Percentiles rank a stretch among this genome's conserved stretches.
Evolutionary conservation across 92 coral and sea anemone genomes (phyloP).

Genomic region (Paramuricea clavata): DNA sequence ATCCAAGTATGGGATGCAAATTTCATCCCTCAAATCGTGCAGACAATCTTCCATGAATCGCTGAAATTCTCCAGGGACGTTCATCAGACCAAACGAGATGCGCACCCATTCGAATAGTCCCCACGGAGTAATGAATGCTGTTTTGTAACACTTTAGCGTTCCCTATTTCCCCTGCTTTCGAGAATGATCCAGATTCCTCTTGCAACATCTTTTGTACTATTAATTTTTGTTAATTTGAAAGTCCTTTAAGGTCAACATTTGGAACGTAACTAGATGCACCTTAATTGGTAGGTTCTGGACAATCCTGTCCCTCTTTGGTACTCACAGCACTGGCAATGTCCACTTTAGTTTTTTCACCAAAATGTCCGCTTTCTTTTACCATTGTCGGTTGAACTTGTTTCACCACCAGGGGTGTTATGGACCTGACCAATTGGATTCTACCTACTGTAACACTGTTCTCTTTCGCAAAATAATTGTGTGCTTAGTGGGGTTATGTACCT

Average conservation of each 20-base stretch:
- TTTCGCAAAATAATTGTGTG: slow-evolving; percentile 33
- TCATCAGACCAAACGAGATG: slow-evolving; percentile 61
- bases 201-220: slow-evolving; percentile 59
- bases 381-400: neutral
- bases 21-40: slow-evolving; percentile 25
- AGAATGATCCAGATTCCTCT: slow-evolving; percentile 71
- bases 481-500: slow-evolving; percentile 3
- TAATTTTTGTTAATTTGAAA: slow-evolving; percentile 49
- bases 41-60: slow-evolving; percentile 39
- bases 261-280: slow-evolving; percentile 5
- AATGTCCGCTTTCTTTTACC: neutral
- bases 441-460: slow-evolving; percentile 63
- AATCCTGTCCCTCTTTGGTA: neutral
- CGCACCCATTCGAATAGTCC: slow-evolving; percentile 65
- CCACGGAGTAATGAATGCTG: slow-evolving; percentile 66
- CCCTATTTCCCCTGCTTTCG: slow-evolving; percentile 29
- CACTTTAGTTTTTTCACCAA: too few species aligned
- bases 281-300: neutral
- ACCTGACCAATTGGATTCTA: slow-evolving; percentile 54
- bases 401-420: slow-evolving; percentile 65
- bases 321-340: neutral
- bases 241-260: slow-evolving; percentile 34
- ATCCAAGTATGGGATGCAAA: slow-evolving; percentile 36
- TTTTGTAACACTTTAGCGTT: slow-evolving; percentile 18
- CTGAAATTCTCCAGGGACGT: slow-evolving; percentile 49